Base-by-base conservation (phyloP, 2,113 vertebrate species). In the Salvator merianae region DNA sequence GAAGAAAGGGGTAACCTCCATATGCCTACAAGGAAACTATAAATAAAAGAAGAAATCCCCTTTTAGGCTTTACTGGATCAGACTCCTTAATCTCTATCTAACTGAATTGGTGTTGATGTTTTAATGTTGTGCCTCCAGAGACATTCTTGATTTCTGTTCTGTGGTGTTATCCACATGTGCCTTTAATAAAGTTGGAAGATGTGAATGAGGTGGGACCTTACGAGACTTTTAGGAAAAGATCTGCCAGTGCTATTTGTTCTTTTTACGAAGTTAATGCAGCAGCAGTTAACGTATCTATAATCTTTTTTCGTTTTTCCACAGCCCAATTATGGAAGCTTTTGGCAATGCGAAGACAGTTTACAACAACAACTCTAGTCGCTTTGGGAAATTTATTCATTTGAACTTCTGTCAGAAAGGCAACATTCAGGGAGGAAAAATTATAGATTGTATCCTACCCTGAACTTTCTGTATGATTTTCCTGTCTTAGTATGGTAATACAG, bases 311-410 rank as follows among this genome's bases (percentile, higher is more conserved):
- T n/a, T 88, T 18, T 84, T 83, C 85, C 50, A 2, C 94, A 99
- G 99, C 90, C 99, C 99, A 32, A 98, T 99, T 94, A 99, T 99
- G 98, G 99, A 99, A 94, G 98, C 98, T 22, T 99, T 99, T 4
- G 99, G 99, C 86, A 99, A 99, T 0, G 98, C 99, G 0, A 98
- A 97, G 94, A 99, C 99, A 0, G 97, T 99, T 91, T 97, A 99
- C 96, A 99, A 99, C 96, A 99, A 98, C 97, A 99, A 99, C 96
- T 99, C 99, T 9, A 99, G 98, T 90, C 98, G 99, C 87, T 99
- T 99, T 10, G 99, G 99, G 92, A 99, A 99, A 96, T 99, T 99
- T 14, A 95, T 99, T 85, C 98, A 99, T 94, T 96, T 99, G 91
- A 97, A 98, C 89, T 97, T 99, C 94, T 97, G 97, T 91, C 97